Evolutionary conservation across 2,888 invertebrate genomes (phyloP).

Genomic region (Bhutanitis thaidina): DNA sequence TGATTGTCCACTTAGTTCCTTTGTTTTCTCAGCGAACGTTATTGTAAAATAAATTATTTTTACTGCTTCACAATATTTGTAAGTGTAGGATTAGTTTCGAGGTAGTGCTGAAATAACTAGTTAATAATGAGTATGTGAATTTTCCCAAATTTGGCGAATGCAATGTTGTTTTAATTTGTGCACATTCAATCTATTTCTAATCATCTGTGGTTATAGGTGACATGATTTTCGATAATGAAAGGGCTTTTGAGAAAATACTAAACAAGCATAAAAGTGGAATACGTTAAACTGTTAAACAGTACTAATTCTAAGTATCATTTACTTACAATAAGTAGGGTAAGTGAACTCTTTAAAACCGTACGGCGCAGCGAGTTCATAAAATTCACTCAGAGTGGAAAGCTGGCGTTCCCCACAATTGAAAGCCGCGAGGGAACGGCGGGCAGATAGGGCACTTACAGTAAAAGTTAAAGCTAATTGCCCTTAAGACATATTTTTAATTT

Average conservation of each 20-base stretch:
- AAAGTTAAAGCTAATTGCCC: conserved; percentile 81
- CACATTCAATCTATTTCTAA: no score
- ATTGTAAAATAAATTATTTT: conserved; percentile 7
- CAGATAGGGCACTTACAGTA: conserved; percentile 78
- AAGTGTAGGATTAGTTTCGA: no score
- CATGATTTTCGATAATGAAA: no score
- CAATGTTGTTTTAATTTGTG: no score
- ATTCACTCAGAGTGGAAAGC: conserved; percentile 66
- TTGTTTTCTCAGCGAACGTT: conserved; percentile 15
- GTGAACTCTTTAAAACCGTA: conserved; percentile 45
- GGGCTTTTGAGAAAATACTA: no score
- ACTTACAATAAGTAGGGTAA: conserved; percentile 30
- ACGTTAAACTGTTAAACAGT: no score
- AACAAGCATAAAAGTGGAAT: no score
- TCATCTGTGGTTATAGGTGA: no score
- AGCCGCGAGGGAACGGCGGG: conserved; percentile 60
- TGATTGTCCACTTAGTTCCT: conserved; percentile 32
- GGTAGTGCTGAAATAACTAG: no score
- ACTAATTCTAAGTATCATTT: neutral
- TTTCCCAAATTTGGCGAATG: no score
- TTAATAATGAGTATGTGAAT: no score
- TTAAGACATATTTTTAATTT: conserved; percentile 82
- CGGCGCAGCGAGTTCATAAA: conserved; percentile 61
- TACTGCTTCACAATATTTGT: no score
- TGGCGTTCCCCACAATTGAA: conserved; percentile 76